Conservation (phyloP, 2,888 invertebrate genomes). For the Gnatocerus cornutus region DNA sequence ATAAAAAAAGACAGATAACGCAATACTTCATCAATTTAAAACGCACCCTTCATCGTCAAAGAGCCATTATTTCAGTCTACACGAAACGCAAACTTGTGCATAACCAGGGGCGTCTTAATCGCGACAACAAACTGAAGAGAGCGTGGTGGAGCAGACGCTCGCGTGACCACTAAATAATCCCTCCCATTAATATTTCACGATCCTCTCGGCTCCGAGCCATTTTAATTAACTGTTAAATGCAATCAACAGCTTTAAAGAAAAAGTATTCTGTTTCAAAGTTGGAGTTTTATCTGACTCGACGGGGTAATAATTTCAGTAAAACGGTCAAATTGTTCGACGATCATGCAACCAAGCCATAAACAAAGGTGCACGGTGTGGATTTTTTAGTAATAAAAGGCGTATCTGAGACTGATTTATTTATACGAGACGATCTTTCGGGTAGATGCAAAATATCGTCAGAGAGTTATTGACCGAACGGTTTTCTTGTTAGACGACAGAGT, state of each 20-base stretch:
- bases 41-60: constrained; percentile 14
- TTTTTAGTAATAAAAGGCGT: constrained; percentile 22
- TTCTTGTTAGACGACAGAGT: neutral
- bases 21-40: constrained; percentile 8
- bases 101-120: constrained; percentile 52
- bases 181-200: constrained; percentile 57
- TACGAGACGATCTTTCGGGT: neutral
- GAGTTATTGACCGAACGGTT: no score
- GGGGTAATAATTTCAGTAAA: constrained; percentile 47
- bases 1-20: no score
- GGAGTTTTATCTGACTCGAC: constrained; percentile 48
- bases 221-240: constrained; percentile 59
- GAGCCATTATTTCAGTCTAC: constrained; percentile 35
- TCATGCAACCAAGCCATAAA: constrained; percentile 44
- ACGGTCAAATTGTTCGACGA: constrained; percentile 44
- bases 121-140: constrained; percentile 50
- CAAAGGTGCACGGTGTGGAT: constrained; percentile 20
- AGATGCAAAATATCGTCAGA: no score
- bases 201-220: constrained; percentile 53
- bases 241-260: constrained; percentile 55
- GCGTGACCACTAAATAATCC: constrained; percentile 58
- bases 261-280: constrained; percentile 50
- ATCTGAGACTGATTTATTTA: constrained; percentile 18
- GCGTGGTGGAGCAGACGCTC: constrained; percentile 53
- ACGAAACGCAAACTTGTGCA: constrained; percentile 37